Evolutionary conservation across 2,113 vertebrate species (phyloP).

Genomic region (Entelurus aequoreus): DNA sequence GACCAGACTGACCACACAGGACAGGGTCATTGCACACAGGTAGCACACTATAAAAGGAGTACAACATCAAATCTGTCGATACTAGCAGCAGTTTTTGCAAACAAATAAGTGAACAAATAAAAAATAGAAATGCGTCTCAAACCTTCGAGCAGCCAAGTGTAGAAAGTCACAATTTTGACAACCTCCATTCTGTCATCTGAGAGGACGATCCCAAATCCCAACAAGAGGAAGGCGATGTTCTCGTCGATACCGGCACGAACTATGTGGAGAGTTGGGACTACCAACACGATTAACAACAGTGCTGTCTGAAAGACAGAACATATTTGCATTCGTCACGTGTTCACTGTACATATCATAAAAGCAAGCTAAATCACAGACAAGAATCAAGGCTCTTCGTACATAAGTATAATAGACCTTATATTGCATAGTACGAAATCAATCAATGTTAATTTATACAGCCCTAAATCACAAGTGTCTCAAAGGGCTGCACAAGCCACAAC

Average conservation of each 20-base stretch:
- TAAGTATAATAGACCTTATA: no score
- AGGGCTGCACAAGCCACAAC: no score
- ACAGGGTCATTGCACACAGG: slow-evolving; percentile 75
- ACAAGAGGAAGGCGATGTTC: slow-evolving; percentile 79
- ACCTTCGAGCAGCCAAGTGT: slow-evolving; percentile 88
- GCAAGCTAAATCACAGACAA: background rate
- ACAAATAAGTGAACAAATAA: background rate
- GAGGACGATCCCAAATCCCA: slow-evolving; percentile 80
- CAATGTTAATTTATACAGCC: no score
- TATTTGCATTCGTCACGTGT: no score
- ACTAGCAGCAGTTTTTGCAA: background rate
- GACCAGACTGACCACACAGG: slow-evolving; percentile 74
- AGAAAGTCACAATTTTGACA: slow-evolving; percentile 74
- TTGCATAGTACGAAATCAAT: no score
- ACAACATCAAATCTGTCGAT: background rate
- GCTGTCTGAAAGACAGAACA: slow-evolving; percentile 65
- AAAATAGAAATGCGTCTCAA: background rate
- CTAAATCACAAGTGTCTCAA: no score
- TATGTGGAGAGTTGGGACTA: slow-evolving; percentile 79
- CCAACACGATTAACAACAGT: slow-evolving; percentile 72
- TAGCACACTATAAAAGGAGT: slow-evolving; percentile 77
- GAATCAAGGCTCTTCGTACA: background rate
- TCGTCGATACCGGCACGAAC: slow-evolving; percentile 77
- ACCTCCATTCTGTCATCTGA: slow-evolving; percentile 79
- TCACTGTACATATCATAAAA: background rate